phyloP scores from a whole-genome alignment of 2,113 vertebrate species.

The Tilapia sparmanii region DNA sequence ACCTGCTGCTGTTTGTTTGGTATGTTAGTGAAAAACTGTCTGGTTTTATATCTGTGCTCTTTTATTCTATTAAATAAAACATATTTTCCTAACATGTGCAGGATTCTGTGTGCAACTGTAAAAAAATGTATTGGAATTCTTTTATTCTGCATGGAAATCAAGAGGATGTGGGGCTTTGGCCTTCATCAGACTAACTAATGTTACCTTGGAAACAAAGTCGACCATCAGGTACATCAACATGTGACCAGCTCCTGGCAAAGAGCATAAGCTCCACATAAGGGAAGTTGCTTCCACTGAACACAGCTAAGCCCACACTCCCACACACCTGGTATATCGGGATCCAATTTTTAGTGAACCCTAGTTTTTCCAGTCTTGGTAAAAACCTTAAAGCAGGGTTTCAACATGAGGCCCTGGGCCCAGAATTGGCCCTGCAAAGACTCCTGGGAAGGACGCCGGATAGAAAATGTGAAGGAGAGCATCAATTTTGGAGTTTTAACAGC shows the following conservation, averaged over 20 bases:
- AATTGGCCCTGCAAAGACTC: accelerated
- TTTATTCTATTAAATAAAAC: neutral
- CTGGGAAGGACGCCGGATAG: neutral
- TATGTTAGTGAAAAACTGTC: neutral
- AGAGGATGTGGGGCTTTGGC: neutral
- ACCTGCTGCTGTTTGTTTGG: neutral
- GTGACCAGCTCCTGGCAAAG: neutral
- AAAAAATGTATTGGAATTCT: neutral
- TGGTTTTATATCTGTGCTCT: neutral
- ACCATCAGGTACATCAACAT: neutral
- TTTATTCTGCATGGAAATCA: accelerated
- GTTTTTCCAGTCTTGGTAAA: neutral
- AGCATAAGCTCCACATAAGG: accelerated
- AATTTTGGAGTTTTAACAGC: accelerated
- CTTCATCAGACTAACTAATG: neutral
- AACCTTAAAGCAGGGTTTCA: neutral
- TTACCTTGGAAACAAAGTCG: neutral
- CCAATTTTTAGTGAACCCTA: neutral
- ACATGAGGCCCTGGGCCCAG: neutral
- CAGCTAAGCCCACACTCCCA: neutral
- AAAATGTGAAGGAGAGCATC: neutral
- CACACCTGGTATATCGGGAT: neutral
- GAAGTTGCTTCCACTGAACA: neutral
- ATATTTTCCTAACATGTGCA: neutral
- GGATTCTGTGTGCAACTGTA: neutral